Conservation (phyloP, 2,113 vertebrate species). For the Poeciliopsis turrubarensis region DNA sequence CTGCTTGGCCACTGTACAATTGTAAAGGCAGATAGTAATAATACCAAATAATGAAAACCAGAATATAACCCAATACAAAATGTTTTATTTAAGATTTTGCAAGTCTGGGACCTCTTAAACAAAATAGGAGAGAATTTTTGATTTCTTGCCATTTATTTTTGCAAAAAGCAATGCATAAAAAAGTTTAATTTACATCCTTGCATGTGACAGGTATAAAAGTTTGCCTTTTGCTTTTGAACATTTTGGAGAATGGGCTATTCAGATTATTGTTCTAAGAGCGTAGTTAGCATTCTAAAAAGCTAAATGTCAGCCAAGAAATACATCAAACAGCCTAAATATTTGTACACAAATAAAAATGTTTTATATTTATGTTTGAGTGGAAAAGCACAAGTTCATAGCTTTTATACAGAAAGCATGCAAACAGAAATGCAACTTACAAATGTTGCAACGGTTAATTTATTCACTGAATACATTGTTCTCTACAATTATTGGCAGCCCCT, state of each 20-base stretch:
- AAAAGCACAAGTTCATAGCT: background rate
- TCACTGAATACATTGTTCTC: background rate
- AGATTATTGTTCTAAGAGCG: constrained; percentile 26
- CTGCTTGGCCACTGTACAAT: background rate
- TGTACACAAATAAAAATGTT: background rate
- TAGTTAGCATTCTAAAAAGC: constrained; percentile 11
- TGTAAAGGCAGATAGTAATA: background rate
- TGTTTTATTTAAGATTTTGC: background rate
- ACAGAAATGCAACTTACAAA: constrained; percentile 5
- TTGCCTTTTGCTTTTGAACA: constrained; percentile 1
- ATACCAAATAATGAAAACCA: background rate
- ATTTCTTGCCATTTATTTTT: background rate
- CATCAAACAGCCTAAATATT: constrained; percentile 2
- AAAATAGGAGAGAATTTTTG: background rate
- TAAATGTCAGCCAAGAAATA: constrained; percentile 5
- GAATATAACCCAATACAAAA: background rate
- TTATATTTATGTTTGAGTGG: background rate
- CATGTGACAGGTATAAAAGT: constrained; percentile 12
- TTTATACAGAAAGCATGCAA: background rate
- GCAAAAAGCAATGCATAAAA: background rate
- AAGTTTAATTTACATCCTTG: constrained; percentile 1
- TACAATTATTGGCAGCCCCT: background rate
- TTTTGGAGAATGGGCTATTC: constrained; percentile 23
- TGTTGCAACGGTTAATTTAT: background rate
- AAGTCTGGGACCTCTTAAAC: background rate